Base-by-base conservation (phyloP, 2,888 invertebrate genomes). In the Drosophila nr. fundita region DNA sequence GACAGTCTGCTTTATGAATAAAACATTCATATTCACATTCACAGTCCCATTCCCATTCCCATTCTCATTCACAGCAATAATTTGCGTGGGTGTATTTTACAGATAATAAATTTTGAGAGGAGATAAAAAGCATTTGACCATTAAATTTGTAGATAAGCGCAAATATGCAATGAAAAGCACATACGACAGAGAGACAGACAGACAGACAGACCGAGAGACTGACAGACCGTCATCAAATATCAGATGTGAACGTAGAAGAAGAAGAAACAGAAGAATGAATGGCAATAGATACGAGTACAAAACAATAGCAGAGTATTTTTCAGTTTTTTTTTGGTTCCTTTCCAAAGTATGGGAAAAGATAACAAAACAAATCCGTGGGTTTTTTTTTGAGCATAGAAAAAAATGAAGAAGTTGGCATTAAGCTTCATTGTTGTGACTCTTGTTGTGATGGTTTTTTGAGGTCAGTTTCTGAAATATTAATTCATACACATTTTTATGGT, bases 71-170 rank as follows among this genome's bases (percentile, higher is more conserved):
- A 68, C 40, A 55, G 30, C 73, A 60, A 69, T 77, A 72, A 79
- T 80, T 84, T 52, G 83, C 78, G 78, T 82, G 87, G 85, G 87
- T 73, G 85, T 73, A 76, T 71, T 78, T 76, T 77, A 73, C 72
- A 84, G 85, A 87, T 87, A 79, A 84, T 87, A 82, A 76, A 84
- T 83, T 87, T 24, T 63, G 53, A 76, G 73, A 62, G 71, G 72
- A 76, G 84, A 84, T 84, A 82, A 83, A 87, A 71, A 80, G 62
- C 77, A 69, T 78, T 87, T 82, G 84, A 76, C 76, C 80, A 87
- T 85, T 75, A 87, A 80, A 82, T 68, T 58, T 61, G 11, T 60
- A 68, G 79, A 81, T 81, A 80, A 76, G 83, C 75, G 83, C 75
- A 70, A 75, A 82, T 76, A 71, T 73, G 67, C 77, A 59, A 75